phyloP scores from a whole-genome alignment of 2,797 vertebrate species.

The Acestrorhynchus altus region DNA sequence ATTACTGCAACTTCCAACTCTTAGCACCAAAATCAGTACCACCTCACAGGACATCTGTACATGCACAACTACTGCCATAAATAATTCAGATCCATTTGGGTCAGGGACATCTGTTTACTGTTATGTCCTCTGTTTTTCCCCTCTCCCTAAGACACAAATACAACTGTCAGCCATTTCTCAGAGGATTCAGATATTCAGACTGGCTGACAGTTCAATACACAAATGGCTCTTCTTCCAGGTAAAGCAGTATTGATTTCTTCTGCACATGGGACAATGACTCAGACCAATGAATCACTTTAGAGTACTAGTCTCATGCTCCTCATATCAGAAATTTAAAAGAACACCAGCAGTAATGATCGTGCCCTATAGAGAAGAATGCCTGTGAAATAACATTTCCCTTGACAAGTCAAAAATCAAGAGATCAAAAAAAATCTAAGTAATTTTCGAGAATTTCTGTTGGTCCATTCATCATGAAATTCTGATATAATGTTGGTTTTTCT shows the following conservation, averaged over 20 bases:
- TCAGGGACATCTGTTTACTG: slow-evolving; percentile 24
- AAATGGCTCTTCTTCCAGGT: slow-evolving; percentile 51
- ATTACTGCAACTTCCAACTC: neutral
- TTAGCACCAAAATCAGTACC: neutral
- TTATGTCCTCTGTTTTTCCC: slow-evolving; percentile 7
- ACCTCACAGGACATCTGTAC: slow-evolving; percentile 16
- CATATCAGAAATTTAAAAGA: neutral
- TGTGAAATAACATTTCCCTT: too few species aligned
- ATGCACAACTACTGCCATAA: slow-evolving; percentile 11
- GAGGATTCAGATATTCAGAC: slow-evolving; percentile 13
- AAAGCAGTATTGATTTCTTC: slow-evolving; percentile 67
- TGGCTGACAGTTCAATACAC: slow-evolving; percentile 24
- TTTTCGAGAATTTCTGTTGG: too few species aligned
- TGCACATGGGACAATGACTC: slow-evolving; percentile 45
- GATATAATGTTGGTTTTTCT: too few species aligned
- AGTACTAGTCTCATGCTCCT: slow-evolving; percentile 20
- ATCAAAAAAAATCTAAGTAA: too few species aligned
- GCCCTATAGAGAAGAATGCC: neutral
- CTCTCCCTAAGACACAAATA: neutral
- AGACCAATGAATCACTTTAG: slow-evolving; percentile 50
- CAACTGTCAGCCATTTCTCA: slow-evolving; percentile 14
- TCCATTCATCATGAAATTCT: too few species aligned
- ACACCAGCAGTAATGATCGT: neutral
- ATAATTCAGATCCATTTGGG: slow-evolving; percentile 14
- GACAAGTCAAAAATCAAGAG: too few species aligned